Base-by-base conservation (phyloP, 2,797 vertebrate species). In the Xiphorhynchus erythropygius region DNA sequence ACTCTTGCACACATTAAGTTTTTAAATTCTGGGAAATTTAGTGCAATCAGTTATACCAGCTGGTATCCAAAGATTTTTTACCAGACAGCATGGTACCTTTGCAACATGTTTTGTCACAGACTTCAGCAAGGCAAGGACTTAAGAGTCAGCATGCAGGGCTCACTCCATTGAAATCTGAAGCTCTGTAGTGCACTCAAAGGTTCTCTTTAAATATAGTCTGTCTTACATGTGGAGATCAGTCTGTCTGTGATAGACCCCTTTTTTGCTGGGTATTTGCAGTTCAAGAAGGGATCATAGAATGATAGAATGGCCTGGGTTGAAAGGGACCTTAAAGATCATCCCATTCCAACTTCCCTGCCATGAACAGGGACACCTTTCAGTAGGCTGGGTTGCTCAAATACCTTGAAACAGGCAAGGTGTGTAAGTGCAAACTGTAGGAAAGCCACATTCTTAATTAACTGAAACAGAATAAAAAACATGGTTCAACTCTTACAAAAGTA, bases 141-240 rank as follows among this genome's bases (percentile, higher is more conserved):
- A 41, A n/a, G 18, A 49, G 11, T n/a, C 30, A 65, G 15, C 2
- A 1, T 46, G 39, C 0, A 2, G 18, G 15, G 24, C 30, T 88
- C 27, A 41, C 14, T 14, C 6, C 18, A 11, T 22, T 87, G 42
- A 67, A 68, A 75, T 81, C 28, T 39, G 62, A 81, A 59, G 27
- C 19, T 76, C 57, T 78, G 46, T 24, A 60, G 53, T 42, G 60
- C 32, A 24, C 37, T 62, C 18, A 69, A 46, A 67, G 25, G 28
- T 75, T 81, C 9, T 65, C 18, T 88, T 81, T 50, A 73, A 19
- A 37, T 80, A 7, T 15, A 37, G 17, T 32, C 32, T 47, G 19
- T 57, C 37, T 84, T 30, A 44, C 4, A 14, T 25, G 28, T 59
- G 56, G 52, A 84, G 52, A 62, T 62, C 30, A 69, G 15, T 32